Evolutionary conservation across 37 sponge, comb jelly and placozoan genomes (phyloP), one percentile per base, ranked within the genome.

Genomic region (Aplysina aerophoba): DNA sequence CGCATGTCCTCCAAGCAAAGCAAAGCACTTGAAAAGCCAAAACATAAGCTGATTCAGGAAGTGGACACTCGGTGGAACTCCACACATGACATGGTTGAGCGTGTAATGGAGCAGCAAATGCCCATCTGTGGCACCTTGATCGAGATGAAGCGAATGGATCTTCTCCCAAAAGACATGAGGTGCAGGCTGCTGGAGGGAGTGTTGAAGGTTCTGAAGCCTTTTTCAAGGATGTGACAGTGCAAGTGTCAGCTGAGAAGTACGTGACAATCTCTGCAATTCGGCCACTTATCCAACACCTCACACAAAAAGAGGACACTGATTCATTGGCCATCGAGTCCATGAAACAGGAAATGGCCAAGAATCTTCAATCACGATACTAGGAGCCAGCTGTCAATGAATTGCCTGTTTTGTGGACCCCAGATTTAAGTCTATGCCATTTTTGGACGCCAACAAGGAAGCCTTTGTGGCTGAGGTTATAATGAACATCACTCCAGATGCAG

Each of bases 191-290:
- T 77, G 65, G 86, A 85, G 41, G 25, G n/a, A 15, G 15, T 56
- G 44, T 33, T 84, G 16, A 57, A 69, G 15, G 30, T 82, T 41
- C 60, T 82, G 83, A 82, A 82, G 65, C 83, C 83, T 33, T n/a
- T n/a, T n/a, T 82, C 33, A 67, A 63, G 33, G 17, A 13, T 5
- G 62, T 82, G 17, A 82, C 83, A 38, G 83, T 63, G 30, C 66
- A 64, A 4, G 62, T 82, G n/a, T 64, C 66, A 8, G 85, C 73
- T 17, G 59, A 84, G 38, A 8, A 72, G 13, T 84, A 82, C 77
- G 85, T 85, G 58, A 89, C 89, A 34, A 75, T 89, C 57, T 77
- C 85, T 33, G n/a, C 81, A 39, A 4, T 73, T 39, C 37, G 44
- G 55, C 82, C 80, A 37, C 73, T 87, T 81, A 65, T 55, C 62